Evolutionary conservation across 1,140 invertebrate genomes (phyloP).

Genomic region (Formica exsecta): DNA sequence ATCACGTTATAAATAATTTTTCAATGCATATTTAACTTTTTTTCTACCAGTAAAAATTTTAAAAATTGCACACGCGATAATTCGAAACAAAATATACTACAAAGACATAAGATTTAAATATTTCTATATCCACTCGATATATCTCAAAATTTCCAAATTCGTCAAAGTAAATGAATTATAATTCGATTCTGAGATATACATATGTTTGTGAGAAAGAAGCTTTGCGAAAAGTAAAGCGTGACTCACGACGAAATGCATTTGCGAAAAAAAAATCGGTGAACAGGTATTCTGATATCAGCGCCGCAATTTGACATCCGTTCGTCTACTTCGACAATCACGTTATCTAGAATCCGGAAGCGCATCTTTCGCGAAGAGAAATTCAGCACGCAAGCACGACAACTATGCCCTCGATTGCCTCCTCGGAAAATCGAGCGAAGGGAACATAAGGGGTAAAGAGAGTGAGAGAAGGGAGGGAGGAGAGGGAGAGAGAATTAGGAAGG

Average conservation of each 20-base stretch:
- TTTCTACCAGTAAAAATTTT: too few species aligned
- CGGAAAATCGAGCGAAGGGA: conserved; percentile 63
- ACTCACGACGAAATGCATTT: not conserved
- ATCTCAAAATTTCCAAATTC: not conserved
- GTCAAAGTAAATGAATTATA: not conserved
- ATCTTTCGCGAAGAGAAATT: conserved; percentile 33
- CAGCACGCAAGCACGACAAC: conserved; percentile 51
- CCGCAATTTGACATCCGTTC: conserved; percentile 33
- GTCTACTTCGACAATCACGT: conserved; percentile 22
- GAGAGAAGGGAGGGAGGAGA: not conserved
- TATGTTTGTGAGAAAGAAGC: not conserved
- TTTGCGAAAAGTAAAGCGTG: not conserved
- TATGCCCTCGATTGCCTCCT: conserved; percentile 63
- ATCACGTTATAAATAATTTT: too few species aligned
- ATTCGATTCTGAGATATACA: not conserved
- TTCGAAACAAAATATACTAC: too few species aligned
- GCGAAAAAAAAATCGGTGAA: not conserved
- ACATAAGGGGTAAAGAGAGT: conserved; percentile 17
- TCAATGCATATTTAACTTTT: too few species aligned
- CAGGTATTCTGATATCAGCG: conserved; percentile 7
- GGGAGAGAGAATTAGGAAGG: conserved; percentile 52
- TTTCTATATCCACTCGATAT: not conserved
- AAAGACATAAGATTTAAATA: not conserved
- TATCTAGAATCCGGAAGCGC: conserved; percentile 47
- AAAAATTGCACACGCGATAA: too few species aligned